Percentiles rank a stretch among this genome's conserved stretches.
Evolutionary conservation across 2,113 vertebrate genomes (phyloP).

Genomic region (Cairina moschata): DNA sequence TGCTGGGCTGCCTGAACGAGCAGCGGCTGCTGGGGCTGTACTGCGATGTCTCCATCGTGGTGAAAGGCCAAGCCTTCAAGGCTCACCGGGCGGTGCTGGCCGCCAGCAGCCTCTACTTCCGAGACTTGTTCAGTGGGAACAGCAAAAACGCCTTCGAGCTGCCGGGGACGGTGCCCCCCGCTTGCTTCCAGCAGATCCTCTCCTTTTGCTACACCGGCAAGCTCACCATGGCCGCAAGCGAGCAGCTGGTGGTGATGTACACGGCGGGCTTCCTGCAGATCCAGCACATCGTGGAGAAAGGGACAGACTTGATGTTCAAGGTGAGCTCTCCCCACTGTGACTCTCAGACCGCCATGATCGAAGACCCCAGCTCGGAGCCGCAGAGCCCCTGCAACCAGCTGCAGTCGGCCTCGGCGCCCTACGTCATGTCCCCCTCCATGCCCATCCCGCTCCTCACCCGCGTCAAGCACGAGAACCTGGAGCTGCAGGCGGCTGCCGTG

Average conservation of each 20-base stretch:
- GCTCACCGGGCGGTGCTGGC: slow-evolving; percentile 96
- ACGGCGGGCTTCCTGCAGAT: slow-evolving; percentile 98
- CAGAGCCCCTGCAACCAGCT: slow-evolving; percentile 91
- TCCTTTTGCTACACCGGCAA: slow-evolving; percentile 98
- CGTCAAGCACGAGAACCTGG: slow-evolving; percentile 90
- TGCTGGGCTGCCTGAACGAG: slow-evolving; percentile 95
- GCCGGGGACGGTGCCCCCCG: slow-evolving; percentile 92
- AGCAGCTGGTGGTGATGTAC: slow-evolving; percentile 99
- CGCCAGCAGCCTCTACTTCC: slow-evolving; percentile 97
- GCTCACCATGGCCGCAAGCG: slow-evolving; percentile 97
- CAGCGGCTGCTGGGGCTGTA: slow-evolving; percentile 95
- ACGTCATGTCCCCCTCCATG: slow-evolving; percentile 85
- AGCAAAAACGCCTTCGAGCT: slow-evolving; percentile 96
- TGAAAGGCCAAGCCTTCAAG: slow-evolving; percentile 98
- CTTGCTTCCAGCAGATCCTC: slow-evolving; percentile 98
- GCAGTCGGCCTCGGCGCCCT: slow-evolving; percentile 78
- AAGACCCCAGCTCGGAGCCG: slow-evolving; percentile 93
- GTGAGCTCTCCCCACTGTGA: slow-evolving; percentile 98
- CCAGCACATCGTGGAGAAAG: slow-evolving; percentile 97
- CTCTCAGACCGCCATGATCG: slow-evolving; percentile 93
- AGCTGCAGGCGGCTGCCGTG: slow-evolving; percentile 75
- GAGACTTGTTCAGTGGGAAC: slow-evolving; percentile 96
- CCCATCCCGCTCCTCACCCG: slow-evolving; percentile 84
- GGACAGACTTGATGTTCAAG: slow-evolving; percentile 98
- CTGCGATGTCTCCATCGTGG: slow-evolving; percentile 98